These are phyloP conservation scores for Lagocephalus sceleratus DNA, from an alignment of 2,797 vertebrate species.

Conservation along the genomic window DNA sequence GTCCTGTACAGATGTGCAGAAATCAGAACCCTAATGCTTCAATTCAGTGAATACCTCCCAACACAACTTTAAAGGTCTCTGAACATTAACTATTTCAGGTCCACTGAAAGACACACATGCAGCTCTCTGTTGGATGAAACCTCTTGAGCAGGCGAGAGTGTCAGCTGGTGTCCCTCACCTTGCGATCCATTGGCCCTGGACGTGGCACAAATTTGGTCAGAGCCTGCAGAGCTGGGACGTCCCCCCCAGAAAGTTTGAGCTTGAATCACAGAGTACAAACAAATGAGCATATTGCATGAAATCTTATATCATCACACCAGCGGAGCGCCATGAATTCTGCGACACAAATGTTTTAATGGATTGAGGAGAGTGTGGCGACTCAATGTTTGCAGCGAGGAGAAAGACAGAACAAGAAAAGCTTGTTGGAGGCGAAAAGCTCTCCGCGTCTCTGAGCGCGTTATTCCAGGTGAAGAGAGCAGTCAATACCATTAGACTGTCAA, in stretches of 20 bases:
- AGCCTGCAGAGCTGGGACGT: constrained; percentile 29
- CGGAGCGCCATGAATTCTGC: no score
- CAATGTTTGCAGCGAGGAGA: neutral
- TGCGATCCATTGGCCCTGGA: constrained; percentile 49
- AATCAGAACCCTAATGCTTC: no score
- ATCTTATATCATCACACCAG: no score
- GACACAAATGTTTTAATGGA: neutral
- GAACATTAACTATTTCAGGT: neutral
- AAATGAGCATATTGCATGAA: neutral
- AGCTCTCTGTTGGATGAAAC: constrained; percentile 48
- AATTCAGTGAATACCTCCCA: neutral
- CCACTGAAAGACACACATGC: constrained; percentile 12
- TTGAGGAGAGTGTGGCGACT: neutral
- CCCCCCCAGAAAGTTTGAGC: constrained; percentile 13
- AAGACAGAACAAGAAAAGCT: neutral
- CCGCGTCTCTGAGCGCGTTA: constrained; percentile 18
- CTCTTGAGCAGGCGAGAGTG: no score
- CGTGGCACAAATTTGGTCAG: constrained; percentile 57
- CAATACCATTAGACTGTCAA: constrained; percentile 48
- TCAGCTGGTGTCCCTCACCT: constrained; percentile 28
- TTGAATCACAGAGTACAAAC: constrained; percentile 37
- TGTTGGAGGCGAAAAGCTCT: constrained; percentile 2
- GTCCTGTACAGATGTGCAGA: no score
- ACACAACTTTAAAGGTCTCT: neutral
- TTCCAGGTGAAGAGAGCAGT: constrained; percentile 30